Percentiles rank a stretch among this genome's conserved stretches.
phyloP scores from a whole-genome alignment of 2,113 vertebrate genomes.

The Stigmatopora nigra region DNA sequence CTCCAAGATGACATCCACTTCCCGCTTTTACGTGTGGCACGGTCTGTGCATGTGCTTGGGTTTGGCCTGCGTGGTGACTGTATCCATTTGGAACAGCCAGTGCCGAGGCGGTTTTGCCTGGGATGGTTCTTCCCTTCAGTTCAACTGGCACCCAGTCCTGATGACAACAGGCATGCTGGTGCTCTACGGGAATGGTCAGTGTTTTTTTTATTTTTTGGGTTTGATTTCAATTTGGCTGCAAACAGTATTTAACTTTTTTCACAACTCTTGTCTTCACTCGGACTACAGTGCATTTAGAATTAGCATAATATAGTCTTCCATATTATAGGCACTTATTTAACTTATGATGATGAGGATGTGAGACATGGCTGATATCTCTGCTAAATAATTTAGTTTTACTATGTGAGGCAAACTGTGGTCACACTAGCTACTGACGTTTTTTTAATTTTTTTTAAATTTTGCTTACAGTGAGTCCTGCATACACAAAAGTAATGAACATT shows the following conservation, averaged over 20 bases:
- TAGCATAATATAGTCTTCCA: too few relatives aligned
- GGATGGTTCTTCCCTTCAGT: slow-evolving; percentile 69
- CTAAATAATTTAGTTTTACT: background rate
- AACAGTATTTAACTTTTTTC: slow-evolving; percentile 20
- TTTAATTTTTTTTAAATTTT: too few relatives aligned
- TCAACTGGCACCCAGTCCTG: slow-evolving; percentile 91
- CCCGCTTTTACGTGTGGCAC: slow-evolving; percentile 67
- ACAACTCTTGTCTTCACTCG: slow-evolving; percentile 6
- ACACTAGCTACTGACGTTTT: background rate
- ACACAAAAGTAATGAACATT: too few relatives aligned
- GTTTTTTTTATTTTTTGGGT: background rate
- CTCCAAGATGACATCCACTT: slow-evolving; percentile 57
- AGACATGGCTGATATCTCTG: background rate
- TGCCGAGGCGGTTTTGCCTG: slow-evolving; percentile 81
- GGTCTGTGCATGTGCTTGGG: slow-evolving; percentile 70
- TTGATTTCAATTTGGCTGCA: background rate
- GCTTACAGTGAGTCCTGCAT: too few relatives aligned
- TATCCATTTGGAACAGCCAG: slow-evolving; percentile 69
- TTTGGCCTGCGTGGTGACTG: slow-evolving; percentile 70
- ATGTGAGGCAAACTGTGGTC: background rate
- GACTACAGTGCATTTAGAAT: background rate
- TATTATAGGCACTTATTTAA: too few relatives aligned
- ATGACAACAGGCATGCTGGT: slow-evolving; percentile 85
- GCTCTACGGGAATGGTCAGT: slow-evolving; percentile 82
- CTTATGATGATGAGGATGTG: background rate